Base-by-base conservation (phyloP, 2,888 invertebrate genomes). In the Eubasilissa splendida region DNA sequence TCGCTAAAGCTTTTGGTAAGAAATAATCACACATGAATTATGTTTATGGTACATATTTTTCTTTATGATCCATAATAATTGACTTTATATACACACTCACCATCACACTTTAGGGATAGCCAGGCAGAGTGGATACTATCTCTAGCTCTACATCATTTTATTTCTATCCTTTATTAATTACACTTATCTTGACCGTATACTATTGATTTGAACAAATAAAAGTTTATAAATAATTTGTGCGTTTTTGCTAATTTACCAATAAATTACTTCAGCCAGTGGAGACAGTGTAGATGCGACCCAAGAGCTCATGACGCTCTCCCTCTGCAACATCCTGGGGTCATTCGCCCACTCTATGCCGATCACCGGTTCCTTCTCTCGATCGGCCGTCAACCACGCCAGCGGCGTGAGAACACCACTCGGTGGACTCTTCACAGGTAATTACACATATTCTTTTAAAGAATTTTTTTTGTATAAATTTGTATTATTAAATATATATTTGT, bases 361-460 rank as follows among this genome's bases (percentile, higher is more conserved):
- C 95, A 96, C 3, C 97, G 97, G 96, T 5, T 96, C 96, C 0
- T 97, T 97, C 88, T 96, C 96, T 0, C 91, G 96, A 79, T 96
- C 97, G 82, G 98, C 98, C 33, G 97, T 98, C 0, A 98, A 98
- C 89, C 96, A 97, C 86, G 97, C 97, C n/a, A 97, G 97, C 86
- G 97, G 97, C 0, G 97, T 97, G 0, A 93, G 94, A 83, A 97
- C 97, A 0, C 96, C 97, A 12, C 92, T 96, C 83, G 96, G 97
- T 54, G 97, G 97, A 79, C 87, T 96, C 77, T 95, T 94, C 85
- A 97, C 97, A 77, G 95, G 94, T 92, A 87, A 85, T 9, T 58
- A 58, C 11, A 4, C 12, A 22, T 42, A 42, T 2, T 42, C 9
- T 58, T 4, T 3, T 58, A n/a, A 58, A 4, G 4, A 9, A 58